Evolutionary conservation across 2,113 vertebrate genomes (phyloP).

Genomic region (Melanostigma gelatinosum): DNA sequence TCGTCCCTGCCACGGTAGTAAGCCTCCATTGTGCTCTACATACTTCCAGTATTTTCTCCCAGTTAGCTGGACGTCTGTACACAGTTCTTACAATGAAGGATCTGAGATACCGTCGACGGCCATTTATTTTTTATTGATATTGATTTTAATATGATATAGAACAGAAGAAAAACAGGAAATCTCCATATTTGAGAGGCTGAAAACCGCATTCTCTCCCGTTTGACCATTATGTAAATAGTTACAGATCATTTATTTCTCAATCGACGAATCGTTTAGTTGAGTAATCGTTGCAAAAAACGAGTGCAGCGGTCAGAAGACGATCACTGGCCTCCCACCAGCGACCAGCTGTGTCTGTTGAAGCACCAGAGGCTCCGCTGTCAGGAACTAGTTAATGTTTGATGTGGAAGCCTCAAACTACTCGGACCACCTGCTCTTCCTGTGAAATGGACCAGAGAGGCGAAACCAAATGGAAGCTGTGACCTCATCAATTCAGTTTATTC

Average conservation of each 20-base stretch:
- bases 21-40: neutral
- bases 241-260: neutral
- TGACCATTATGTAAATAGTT: neutral
- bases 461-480: conserved; percentile 45
- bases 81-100: neutral
- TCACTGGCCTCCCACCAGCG: conserved; percentile 20
- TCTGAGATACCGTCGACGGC: neutral
- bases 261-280: neutral
- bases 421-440: conserved; percentile 41
- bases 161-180: neutral
- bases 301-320: conserved; percentile 20
- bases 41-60: neutral
- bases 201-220: neutral
- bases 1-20: conserved; percentile 87
- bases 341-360: conserved; percentile 1
- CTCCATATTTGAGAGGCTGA: neutral
- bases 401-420: conserved; percentile 16
- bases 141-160: neutral
- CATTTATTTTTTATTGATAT: conserved; percentile 3
- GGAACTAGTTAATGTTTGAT: conserved; percentile 14
- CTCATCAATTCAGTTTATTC: conserved; percentile 42
- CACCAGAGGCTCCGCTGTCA: conserved; percentile 24
- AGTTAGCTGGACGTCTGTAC: neutral
- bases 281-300: neutral
- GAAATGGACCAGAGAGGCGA: conserved; percentile 12